Evolutionary conservation across 1,140 invertebrate species (phyloP).

Genomic region (Drosophila littoralis): DNA sequence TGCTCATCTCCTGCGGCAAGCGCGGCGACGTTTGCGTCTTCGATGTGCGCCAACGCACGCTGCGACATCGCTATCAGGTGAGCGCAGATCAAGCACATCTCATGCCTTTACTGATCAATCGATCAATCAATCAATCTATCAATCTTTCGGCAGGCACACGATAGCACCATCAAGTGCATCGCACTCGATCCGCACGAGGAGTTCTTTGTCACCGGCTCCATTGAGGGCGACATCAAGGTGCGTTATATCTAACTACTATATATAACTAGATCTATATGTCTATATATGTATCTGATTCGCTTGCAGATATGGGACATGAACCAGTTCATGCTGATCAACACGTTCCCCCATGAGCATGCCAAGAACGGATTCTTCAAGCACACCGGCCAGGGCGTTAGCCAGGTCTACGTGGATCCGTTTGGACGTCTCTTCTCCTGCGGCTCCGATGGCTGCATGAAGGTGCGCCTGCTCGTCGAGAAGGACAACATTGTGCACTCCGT

Average conservation of each 20-base stretch:
- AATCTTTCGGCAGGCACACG: conserved; percentile 89
- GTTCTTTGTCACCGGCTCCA: conserved; percentile 98
- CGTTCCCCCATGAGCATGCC: conserved; percentile 96
- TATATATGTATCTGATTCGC: neutral
- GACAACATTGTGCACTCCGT: conserved; percentile 79
- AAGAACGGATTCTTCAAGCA: conserved; percentile 97
- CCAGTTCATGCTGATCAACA: conserved; percentile 93
- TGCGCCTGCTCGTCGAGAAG: conserved; percentile 91
- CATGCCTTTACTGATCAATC: no score
- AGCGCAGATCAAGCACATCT: neutral
- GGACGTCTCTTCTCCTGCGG: conserved; percentile 98
- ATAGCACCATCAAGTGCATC: conserved; percentile 96
- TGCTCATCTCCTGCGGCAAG: conserved; percentile 97
- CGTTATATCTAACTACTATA: neutral
- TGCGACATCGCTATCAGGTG: conserved; percentile 92
- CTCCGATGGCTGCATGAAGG: conserved; percentile 99
- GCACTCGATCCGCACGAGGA: conserved; percentile 97
- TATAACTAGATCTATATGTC: neutral
- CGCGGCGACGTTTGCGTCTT: conserved; percentile 98
- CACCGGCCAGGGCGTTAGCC: conserved; percentile 98
- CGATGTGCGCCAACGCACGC: conserved; percentile 94
- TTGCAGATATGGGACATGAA: conserved; percentile 96
- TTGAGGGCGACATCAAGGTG: conserved; percentile 99
- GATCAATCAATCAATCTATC: no score
- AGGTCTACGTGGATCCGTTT: conserved; percentile 94